Evolutionary conservation across 2,797 vertebrate genomes (phyloP).

Genomic region (Muscicapa comitata): DNA sequence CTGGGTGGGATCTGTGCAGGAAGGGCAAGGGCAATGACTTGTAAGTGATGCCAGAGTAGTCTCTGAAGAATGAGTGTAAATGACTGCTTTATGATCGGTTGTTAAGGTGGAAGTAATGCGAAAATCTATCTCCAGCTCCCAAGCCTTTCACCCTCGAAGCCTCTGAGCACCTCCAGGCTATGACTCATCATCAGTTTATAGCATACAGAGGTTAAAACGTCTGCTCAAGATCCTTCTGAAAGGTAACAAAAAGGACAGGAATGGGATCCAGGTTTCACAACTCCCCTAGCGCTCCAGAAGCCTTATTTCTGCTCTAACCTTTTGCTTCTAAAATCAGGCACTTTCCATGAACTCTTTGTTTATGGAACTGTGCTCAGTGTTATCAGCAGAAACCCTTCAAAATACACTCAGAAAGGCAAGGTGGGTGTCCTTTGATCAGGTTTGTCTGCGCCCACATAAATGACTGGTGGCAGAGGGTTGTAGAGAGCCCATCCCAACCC

Average conservation of each 20-base stretch:
- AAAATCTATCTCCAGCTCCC: not conserved
- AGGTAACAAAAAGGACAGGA: not conserved
- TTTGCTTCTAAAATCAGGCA: not conserved
- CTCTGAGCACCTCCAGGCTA: not conserved
- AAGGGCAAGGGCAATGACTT: not conserved
- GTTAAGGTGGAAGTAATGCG: not conserved
- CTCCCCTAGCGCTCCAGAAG: not conserved
- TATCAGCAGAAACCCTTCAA: not conserved
- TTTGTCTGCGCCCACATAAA: not conserved
- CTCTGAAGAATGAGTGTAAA: not conserved
- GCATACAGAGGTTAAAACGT: not conserved
- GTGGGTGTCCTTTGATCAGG: not conserved
- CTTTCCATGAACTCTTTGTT: not conserved
- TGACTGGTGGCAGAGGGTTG: not conserved
- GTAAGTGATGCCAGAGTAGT: not conserved
- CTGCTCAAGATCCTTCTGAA: not conserved
- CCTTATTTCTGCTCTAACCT: not conserved
- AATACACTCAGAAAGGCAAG: not conserved
- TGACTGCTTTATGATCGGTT: not conserved
- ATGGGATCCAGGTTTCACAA: not conserved
- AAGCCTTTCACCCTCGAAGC: accelerated
- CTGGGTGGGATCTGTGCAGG: not conserved
- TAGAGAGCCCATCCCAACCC: not conserved
- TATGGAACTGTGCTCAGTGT: not conserved
- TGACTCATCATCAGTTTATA: not conserved